Conservation (phyloP, 2,888 invertebrate genomes). For the Ceriagrion tenellum region DNA sequence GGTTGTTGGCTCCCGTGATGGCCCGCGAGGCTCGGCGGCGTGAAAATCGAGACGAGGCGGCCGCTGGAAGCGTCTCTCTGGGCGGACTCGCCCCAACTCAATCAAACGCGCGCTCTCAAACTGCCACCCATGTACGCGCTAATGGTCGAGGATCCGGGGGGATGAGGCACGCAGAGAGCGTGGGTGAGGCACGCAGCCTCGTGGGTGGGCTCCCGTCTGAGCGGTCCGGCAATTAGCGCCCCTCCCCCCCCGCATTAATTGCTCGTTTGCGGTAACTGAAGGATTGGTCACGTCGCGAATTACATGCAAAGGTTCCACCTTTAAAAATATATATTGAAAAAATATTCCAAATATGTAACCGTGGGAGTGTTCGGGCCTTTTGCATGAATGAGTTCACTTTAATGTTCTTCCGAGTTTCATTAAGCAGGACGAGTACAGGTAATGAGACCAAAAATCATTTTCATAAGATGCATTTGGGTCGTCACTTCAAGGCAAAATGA, state of each 20-base stretch:
- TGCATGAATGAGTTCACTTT: too few relatives aligned
- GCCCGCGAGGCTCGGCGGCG: not conserved
- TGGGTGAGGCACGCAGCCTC: not conserved
- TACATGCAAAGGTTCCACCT: too few relatives aligned
- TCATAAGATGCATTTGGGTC: too few relatives aligned
- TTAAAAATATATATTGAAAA: too few relatives aligned
- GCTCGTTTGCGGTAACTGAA: not conserved
- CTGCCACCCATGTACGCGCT: not conserved
- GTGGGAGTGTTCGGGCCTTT: too few relatives aligned
- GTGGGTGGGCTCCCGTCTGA: not conserved
- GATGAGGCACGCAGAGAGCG: not conserved
- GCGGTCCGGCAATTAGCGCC: not conserved
- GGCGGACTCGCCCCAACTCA: not conserved
- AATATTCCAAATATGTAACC: too few relatives aligned
- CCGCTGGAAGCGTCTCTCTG: not conserved
- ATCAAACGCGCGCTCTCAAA: not conserved
- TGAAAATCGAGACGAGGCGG: not conserved
- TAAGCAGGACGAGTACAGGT: too few relatives aligned
- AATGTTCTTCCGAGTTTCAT: too few relatives aligned
- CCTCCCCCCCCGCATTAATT: not conserved
- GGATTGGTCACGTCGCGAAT: too few relatives aligned
- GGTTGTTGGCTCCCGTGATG: not conserved
- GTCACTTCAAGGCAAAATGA: too few relatives aligned
- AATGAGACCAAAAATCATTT: too few relatives aligned
- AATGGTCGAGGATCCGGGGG: not conserved